These are phyloP conservation scores for Dryococelus australis DNA, from an alignment of 2,888 invertebrate genomes.

Conservation along the genomic window DNA sequence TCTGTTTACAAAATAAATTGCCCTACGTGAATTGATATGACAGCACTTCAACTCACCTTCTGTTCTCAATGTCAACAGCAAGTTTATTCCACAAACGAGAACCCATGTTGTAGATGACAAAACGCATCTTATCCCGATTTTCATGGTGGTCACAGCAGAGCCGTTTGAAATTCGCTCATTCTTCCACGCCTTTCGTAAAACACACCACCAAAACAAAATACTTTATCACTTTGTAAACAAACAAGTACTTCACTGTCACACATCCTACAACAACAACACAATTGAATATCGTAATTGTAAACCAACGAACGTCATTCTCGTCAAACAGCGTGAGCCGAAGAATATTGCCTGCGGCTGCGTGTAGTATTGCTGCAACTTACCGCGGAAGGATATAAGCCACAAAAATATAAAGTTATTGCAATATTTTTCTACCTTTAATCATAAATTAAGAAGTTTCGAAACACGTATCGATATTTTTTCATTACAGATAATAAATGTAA, in stretches of 20 bases:
- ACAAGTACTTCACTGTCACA: background rate
- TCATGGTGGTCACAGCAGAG: conserved; percentile 2
- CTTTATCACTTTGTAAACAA: background rate
- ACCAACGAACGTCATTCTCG: background rate
- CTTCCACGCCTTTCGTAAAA: background rate
- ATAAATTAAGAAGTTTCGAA: too few relatives aligned
- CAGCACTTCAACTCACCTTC: conserved; percentile 32
- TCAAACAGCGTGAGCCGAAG: background rate
- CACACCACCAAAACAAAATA: background rate
- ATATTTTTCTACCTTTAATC: too few relatives aligned
- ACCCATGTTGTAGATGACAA: conserved; percentile 30
- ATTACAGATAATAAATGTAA: too few relatives aligned
- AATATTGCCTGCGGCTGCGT: background rate
- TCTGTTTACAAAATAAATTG: background rate
- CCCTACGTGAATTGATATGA: too few relatives aligned
- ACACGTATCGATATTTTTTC: too few relatives aligned
- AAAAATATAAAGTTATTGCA: background rate
- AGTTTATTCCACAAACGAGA: conserved; percentile 34
- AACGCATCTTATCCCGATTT: background rate
- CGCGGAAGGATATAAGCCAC: background rate
- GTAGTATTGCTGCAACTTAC: background rate
- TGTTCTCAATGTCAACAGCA: conserved; percentile 37
- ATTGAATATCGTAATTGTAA: background rate
- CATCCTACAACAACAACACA: background rate
- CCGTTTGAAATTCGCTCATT: background rate